Percentiles rank a stretch among this genome's conserved stretches.
These are phyloP conservation scores for Steatornis caripensis DNA, from an alignment of 2,113 vertebrate species.

Conservation along the genomic window DNA sequence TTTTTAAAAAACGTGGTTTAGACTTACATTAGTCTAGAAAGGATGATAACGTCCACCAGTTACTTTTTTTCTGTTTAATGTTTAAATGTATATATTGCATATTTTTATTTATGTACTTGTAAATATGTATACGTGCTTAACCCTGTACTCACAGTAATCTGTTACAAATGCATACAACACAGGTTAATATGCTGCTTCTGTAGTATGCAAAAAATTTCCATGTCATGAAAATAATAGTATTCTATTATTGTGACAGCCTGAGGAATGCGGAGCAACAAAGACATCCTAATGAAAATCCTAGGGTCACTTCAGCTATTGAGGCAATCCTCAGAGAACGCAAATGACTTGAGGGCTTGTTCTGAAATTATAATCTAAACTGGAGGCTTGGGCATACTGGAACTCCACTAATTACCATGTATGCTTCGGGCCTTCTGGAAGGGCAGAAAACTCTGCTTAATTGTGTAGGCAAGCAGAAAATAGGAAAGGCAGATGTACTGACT, in stretches of 20 bases:
- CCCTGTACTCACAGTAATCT: background rate
- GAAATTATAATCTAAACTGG: background rate
- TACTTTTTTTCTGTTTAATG: background rate
- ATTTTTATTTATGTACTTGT: background rate
- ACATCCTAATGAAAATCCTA: background rate
- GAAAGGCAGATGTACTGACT: conserved; percentile 17
- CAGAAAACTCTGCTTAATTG: background rate
- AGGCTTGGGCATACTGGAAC: background rate
- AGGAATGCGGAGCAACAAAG: background rate
- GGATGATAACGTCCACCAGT: background rate
- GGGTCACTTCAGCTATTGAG: background rate
- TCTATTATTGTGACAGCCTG: background rate
- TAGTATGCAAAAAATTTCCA: background rate
- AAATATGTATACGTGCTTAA: background rate
- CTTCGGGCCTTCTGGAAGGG: background rate
- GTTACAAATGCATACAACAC: background rate
- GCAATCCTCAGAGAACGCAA: background rate
- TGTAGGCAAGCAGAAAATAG: conserved; percentile 17
- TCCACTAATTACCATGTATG: background rate
- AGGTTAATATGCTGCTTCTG: background rate
- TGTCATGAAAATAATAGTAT: background rate
- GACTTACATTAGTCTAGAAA: background rate
- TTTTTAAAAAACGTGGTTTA: background rate
- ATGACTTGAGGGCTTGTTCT: background rate
- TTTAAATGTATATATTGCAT: background rate